A percentile compares a stretch with the other conserved stretches of the same genome.
Evolutionary conservation across 1,140 invertebrate genomes (phyloP).

Genomic region (Aphis gossypii): DNA sequence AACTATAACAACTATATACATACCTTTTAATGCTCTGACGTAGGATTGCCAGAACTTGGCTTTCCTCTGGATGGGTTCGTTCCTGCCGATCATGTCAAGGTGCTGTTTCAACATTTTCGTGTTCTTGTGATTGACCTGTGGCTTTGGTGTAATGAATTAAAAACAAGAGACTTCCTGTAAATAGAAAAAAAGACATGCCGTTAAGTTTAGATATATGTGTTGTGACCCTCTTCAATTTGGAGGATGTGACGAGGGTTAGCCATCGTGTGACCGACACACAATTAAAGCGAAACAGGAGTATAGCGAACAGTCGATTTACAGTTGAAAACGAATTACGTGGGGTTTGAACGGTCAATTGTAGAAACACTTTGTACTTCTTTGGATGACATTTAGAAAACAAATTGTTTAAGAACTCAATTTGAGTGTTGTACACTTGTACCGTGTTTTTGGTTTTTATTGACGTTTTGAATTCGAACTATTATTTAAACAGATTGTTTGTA

Average conservation of each 20-base stretch:
- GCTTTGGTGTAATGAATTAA: conserved; percentile 23
- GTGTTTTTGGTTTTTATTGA: not conserved
- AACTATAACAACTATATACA: conserved; percentile 59
- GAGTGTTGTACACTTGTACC: not conserved
- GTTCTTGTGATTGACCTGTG: conserved; percentile 64
- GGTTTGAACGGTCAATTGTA: conserved; percentile 3
- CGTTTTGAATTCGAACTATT: not conserved
- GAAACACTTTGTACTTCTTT: conserved; percentile 30
- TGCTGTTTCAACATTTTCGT: conserved; percentile 84
- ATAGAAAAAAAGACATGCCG: not conserved
- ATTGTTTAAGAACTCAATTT: not conserved
- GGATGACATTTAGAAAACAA: not conserved
- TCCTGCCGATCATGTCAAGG: conserved; percentile 90
- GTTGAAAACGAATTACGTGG: not conserved
- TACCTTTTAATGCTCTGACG: conserved; percentile 88
- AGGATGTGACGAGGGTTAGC: conserved; percentile 23
- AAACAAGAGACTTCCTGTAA: conserved; percentile 37
- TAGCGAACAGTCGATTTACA: not conserved
- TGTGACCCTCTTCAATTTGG: conserved; percentile 18
- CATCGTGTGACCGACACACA: conserved; percentile 26
- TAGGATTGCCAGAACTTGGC: conserved; percentile 92
- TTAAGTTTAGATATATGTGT: not conserved
- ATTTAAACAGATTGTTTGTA: not conserved
- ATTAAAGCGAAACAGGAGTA: no score
- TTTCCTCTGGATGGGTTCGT: conserved; percentile 88